Evolutionary conservation across 1,140 invertebrate species (phyloP), one percentile per base, ranked within the genome.

Genomic region (Sinonovacula constricta): DNA sequence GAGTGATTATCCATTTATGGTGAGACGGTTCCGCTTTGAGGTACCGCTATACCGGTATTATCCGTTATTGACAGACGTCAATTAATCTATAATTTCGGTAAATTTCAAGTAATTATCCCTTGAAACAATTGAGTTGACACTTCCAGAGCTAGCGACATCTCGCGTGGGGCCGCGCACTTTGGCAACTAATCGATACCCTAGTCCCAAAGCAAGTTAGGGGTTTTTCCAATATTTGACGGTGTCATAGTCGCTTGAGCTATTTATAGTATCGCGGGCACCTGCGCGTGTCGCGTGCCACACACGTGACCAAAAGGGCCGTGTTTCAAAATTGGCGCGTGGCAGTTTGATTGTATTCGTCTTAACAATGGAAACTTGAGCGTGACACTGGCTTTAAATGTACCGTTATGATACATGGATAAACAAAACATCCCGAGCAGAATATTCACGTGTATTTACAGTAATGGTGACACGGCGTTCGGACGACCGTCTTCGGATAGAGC

Each of bases 261-360:
- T 76, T 76, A 66, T 76, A 67, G 63, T 26, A 45, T 12, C 49
- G 24, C 34, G 49, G 57, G 51, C 72, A 76, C 72, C 72, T 76
- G 72, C 72, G 56, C 63, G 39, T 57, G 72, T 15, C 72, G 72
- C 72, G 72, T 76, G 72, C 72, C 51, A 59, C 24, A 54, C 72
- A 76, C 72, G 63, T 65, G 72, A 76, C 49, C 62, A 33, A 45
- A 45, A 10, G 66, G 72, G 75, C 56, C 75, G n/a, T 67, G 72
- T 57, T 75, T 75, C 57, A 80, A 65, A 81, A 74, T 53, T 80
- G 81, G 36, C 83, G 80, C 80, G 80, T 83, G 70, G 69, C 80
- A 49, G 22, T 68, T 60, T 63, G 39, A 67, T 67, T 49, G 31
- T 68, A 36, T 53, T 28, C 24, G 36, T n/a, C 15, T 18, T 33